Base-by-base conservation (phyloP, 2,113 vertebrate species). In the Scophthalmus maximus region DNA sequence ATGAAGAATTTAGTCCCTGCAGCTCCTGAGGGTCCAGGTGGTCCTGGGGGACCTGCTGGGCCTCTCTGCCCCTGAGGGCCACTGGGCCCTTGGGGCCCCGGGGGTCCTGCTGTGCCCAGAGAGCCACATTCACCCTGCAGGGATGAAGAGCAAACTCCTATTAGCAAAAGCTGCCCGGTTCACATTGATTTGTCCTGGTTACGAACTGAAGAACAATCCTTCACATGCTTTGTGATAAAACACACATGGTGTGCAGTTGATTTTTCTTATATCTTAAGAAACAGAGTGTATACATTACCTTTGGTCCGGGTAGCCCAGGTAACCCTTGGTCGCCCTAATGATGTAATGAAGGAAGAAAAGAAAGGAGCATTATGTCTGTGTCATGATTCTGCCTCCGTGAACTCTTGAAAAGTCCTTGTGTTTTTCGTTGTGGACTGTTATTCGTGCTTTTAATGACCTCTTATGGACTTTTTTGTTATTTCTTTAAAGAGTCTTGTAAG, bases 61-160 rank as follows among this genome's bases (percentile, higher is more conserved):
- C 97, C 97, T 38, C 88, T 94, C 53, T 69, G 82, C 1, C 96
- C 97, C 58, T 80, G 74, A 61, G 89, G 82, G 60, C 96, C 96
- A 8, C 50, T 59, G 46, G 92, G 85, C 12, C 97, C 97, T 77
- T 91, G 91, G 56, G 89, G 80, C 22, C 97, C 97, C 53, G 90
- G 83, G 42, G 80, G 20, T 1, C 96, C 97, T 60, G 68, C 64
- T 47, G 78, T 67, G 49, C 96, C 96, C 74, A 66, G 10, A 61
- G 47, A 62, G 52, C 96, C 97, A 42, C 88, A 71, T 71, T 96
- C 95, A 23, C 96, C 96, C 97, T 98, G 73, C 22, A 82, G 10
- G 90, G 51, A 69, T n/a, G 52, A 32, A 61, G 25, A 66, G 11
- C 17, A 51, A 52, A 63, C 8, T 32, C 3, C 0, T 10, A 38